Evolutionary conservation across 2,888 invertebrate species (phyloP).

Genomic region (Hyppa rectilinea): DNA sequence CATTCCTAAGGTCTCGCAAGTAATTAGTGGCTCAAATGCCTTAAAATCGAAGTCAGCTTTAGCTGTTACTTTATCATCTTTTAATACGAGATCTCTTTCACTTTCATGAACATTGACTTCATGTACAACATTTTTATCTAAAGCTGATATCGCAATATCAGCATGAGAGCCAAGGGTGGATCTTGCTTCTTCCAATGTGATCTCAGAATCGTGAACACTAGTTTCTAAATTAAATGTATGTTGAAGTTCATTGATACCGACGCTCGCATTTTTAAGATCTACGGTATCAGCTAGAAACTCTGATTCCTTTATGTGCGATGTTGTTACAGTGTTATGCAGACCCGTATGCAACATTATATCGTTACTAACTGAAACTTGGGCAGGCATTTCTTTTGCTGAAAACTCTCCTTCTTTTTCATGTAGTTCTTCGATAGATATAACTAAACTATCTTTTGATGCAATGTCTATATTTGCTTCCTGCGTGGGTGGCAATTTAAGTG

Average conservation of each 20-base stretch:
- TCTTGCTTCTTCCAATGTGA: conserved; percentile 83
- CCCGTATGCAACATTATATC: conserved; percentile 86
- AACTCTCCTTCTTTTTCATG: conserved; percentile 93
- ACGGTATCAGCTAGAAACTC: conserved; percentile 87
- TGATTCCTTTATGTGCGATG: conserved; percentile 92
- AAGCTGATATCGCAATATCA: conserved; percentile 86
- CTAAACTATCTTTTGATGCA: conserved; percentile 91
- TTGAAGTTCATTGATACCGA: conserved; percentile 91
- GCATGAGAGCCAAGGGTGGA: conserved; percentile 84
- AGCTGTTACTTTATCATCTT: conserved; percentile 87
- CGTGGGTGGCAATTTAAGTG: conserved; percentile 90
- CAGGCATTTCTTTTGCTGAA: conserved; percentile 76
- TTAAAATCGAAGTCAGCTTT: conserved; percentile 91
- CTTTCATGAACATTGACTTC: conserved; percentile 92
- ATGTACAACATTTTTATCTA: conserved; percentile 91
- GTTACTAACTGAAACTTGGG: conserved; percentile 77
- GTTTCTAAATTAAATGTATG: conserved; percentile 91
- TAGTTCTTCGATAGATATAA: conserved; percentile 88
- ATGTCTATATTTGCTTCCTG: conserved; percentile 92
- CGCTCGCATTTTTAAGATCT: conserved; percentile 89
- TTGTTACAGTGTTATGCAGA: conserved; percentile 91
- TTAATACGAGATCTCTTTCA: conserved; percentile 90
- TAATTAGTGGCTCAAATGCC: conserved; percentile 91
- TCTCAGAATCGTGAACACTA: conserved; percentile 91
- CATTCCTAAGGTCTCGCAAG: conserved; percentile 89